phyloP scores from a whole-genome alignment of 2,113 vertebrate species.

The Colossoma macropomum region DNA sequence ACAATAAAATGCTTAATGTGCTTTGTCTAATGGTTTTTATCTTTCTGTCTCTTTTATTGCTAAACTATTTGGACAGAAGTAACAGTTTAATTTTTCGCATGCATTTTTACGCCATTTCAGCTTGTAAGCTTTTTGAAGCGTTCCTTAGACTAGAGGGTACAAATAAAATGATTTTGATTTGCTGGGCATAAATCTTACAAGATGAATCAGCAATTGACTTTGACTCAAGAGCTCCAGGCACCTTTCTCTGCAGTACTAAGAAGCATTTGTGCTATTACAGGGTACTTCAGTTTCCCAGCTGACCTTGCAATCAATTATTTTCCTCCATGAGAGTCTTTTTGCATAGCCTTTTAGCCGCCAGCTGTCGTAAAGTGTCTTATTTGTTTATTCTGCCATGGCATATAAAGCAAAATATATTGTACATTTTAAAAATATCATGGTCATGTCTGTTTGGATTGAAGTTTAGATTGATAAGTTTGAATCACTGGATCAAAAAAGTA shows the following conservation, averaged over 20 bases:
- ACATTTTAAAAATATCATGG: neutral
- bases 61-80: too few species aligned
- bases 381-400: neutral
- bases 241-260: constrained; percentile 36
- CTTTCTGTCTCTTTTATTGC: too few species aligned
- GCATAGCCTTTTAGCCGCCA: constrained; percentile 8
- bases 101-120: neutral
- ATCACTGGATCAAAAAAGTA: too few species aligned
- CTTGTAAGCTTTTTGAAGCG: neutral
- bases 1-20: too few species aligned
- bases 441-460: neutral
- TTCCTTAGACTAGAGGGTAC: neutral
- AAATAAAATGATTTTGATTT: constrained; percentile 16
- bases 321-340: constrained; percentile 16
- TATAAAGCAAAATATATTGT: constrained; percentile 1
- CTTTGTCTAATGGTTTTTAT: too few species aligned
- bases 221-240: constrained; percentile 33
- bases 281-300: constrained; percentile 35
- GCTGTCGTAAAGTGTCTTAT: constrained; percentile 31
- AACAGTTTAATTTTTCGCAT: too few species aligned
- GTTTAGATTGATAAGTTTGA: neutral
- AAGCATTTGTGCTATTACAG: constrained; percentile 38
- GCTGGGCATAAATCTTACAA: constrained; percentile 25
- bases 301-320: constrained; percentile 28
- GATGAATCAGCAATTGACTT: constrained; percentile 41